A percentile compares a stretch with the other conserved stretches of the same genome.
Evolutionary conservation across 1,140 invertebrate species (phyloP).

Genomic region (Hesperophylax magnus): DNA sequence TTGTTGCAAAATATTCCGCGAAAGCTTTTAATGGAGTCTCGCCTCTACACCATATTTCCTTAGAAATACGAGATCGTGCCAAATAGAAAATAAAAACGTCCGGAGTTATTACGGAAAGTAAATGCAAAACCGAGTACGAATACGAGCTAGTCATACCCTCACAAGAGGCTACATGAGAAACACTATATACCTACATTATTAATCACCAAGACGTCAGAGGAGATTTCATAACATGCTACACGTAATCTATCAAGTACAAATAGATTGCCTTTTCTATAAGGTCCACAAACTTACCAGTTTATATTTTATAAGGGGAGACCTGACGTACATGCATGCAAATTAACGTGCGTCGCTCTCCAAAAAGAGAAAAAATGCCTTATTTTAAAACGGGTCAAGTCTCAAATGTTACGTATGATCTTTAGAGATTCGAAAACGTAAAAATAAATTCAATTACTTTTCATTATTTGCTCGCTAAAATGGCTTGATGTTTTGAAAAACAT

Average conservation of each 20-base stretch:
- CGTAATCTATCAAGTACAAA: conserved; percentile 41
- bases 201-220: conserved; percentile 53
- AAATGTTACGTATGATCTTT: too few relatives aligned
- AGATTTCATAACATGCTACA: conserved; percentile 53
- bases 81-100: conserved; percentile 40
- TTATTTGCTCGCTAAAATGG: too few relatives aligned
- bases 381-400: too few relatives aligned
- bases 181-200: conserved; percentile 52
- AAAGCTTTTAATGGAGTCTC: conserved; percentile 24
- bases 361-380: too few relatives aligned
- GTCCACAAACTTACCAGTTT: too few relatives aligned
- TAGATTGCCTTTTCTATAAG: conserved; percentile 18
- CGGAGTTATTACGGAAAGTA: conserved; percentile 42
- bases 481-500: too few relatives aligned
- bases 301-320: too few relatives aligned
- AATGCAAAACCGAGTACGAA: conserved; percentile 30
- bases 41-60: conserved; percentile 29
- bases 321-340: too few relatives aligned
- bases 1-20: conserved; percentile 3
- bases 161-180: conserved; percentile 43
- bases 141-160: not conserved
- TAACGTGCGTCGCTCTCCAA: too few relatives aligned
- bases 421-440: too few relatives aligned
- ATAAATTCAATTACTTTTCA: too few relatives aligned
- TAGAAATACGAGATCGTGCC: conserved; percentile 31